Evolutionary conservation across 2,888 invertebrate species (phyloP), one percentile per base, ranked within the genome.

Genomic region (Drosophila birchii): DNA sequence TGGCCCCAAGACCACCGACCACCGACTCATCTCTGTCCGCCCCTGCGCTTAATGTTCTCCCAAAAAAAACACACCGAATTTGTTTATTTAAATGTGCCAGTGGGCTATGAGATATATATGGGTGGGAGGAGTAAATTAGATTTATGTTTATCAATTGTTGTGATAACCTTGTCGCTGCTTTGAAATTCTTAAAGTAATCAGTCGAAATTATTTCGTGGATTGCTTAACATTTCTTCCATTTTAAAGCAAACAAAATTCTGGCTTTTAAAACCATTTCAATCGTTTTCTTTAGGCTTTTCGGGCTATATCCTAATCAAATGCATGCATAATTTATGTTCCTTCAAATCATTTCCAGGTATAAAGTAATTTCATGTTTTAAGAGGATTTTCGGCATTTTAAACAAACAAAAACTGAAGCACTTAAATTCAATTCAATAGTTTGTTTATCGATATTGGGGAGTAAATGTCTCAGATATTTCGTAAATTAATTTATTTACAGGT

Each of bases 61-160:
- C n/a, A n/a, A n/a, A 16, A 47, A 58, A 51, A 51, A 51, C 32
- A 34, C 51, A 56, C 51, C 53, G 39, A 41, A 58, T n/a, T 64
- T 76, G 76, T 76, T 76, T 76, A 76, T 71, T 76, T 64, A 56
- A 76, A 59, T 55, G 23, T 73, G 68, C 67, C 67, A 59, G 56
- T 58, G 54, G 70, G 70, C 75, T 70, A 76, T 75, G 62, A 75
- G 43, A 68, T 75, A 76, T 72, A 73, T 56, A 61, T 61, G 74
- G 75, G 51, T 23, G 38, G 51, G 16, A 64, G 66, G 54, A 51
- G 74, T 72, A 75, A 75, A 73, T 73, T 66, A 55, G 73, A 75
- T 67, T 59, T 67, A 67, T 73, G 67, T 58, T 59, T 44, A 56
- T 51, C 59, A 59, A 56, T 47, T 78, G 78, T 74, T 74, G 61